Evolutionary conservation across 2,888 invertebrate species (phyloP).

Genomic region (Gasteruption jaculator): DNA sequence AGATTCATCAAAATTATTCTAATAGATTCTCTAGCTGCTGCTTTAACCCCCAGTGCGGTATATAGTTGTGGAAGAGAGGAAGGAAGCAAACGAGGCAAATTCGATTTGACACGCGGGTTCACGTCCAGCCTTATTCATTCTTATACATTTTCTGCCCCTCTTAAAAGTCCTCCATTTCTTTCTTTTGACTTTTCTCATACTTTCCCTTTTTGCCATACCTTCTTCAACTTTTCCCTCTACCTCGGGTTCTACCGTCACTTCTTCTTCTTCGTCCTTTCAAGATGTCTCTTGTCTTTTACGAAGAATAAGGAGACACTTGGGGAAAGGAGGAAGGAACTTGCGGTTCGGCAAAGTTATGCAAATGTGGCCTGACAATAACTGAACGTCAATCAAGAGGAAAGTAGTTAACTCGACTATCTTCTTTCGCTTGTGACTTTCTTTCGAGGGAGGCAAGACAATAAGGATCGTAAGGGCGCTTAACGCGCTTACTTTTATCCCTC

Average conservation of each 20-base stretch:
- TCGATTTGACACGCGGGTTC: constrained; percentile 47
- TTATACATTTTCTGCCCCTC: constrained; percentile 22
- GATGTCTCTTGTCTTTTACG: constrained; percentile 12
- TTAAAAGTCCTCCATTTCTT: constrained; percentile 3
- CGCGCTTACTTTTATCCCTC: no score
- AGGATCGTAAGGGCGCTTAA: no score
- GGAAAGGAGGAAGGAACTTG: constrained; percentile 21
- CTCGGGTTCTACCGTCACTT: constrained; percentile 14
- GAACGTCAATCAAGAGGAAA: constrained; percentile 48
- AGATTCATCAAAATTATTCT: constrained; percentile 52
- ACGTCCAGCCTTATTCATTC: constrained; percentile 29
- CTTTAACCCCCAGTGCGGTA: constrained; percentile 33
- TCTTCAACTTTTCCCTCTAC: constrained; percentile 18
- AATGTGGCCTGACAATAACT: constrained; percentile 49
- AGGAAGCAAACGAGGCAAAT: constrained; percentile 45
- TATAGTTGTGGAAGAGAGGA: constrained; percentile 8
- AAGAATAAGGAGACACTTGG: constrained; percentile 20
- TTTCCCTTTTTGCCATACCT: constrained; percentile 17
- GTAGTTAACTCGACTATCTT: no score
- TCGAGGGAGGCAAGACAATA: neutral
- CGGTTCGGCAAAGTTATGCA: constrained; percentile 42
- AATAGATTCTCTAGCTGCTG: constrained; percentile 48
- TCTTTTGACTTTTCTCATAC: constrained; percentile 4
- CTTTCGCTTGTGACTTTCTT: no score
- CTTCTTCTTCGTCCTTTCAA: constrained; percentile 21